These are phyloP conservation scores for Anabas testudineus DNA, from an alignment of 2,797 vertebrate genomes.

Conservation along the genomic window DNA sequence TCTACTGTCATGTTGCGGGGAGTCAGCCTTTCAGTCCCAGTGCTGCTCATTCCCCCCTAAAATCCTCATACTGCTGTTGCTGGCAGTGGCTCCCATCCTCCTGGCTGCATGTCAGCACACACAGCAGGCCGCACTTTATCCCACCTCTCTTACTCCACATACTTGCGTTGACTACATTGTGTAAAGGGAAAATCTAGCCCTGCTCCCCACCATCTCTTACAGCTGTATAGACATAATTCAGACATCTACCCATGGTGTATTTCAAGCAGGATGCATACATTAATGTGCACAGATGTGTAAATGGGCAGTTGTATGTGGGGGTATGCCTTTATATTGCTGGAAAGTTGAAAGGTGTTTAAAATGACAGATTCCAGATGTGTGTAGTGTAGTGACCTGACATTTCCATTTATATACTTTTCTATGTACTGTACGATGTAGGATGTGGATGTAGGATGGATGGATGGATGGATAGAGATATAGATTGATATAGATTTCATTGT, in stretches of 20 bases:
- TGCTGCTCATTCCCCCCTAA: slow-evolving; percentile 11
- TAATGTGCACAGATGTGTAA: slow-evolving; percentile 12
- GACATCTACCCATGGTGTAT: slow-evolving; percentile 11
- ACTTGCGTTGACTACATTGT: neutral
- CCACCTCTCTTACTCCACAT: neutral
- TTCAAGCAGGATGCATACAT: neutral
- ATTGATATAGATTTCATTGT: too few relatives aligned
- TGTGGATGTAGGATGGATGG: too few relatives aligned
- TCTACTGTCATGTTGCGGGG: slow-evolving; percentile 36
- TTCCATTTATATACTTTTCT: too few relatives aligned
- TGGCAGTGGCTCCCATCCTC: slow-evolving; percentile 40
- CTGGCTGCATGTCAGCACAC: slow-evolving; percentile 40
- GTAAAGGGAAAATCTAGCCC: slow-evolving; percentile 2
- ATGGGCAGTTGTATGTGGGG: slow-evolving; percentile 13
- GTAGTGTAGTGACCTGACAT: neutral
- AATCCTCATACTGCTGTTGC: slow-evolving; percentile 28
- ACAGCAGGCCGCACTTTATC: slow-evolving; percentile 23
- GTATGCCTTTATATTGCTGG: slow-evolving; percentile 3
- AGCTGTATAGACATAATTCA: slow-evolving; percentile 24
- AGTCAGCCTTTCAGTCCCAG: slow-evolving; percentile 28
- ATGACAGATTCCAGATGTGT: slow-evolving; percentile 35
- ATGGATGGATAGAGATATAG: too few relatives aligned
- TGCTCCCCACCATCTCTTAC: slow-evolving; percentile 12
- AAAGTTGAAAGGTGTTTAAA: slow-evolving; percentile 31
- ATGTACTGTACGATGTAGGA: too few relatives aligned